Evolutionary conservation across 2,113 vertebrate genomes (phyloP).

Genomic region (Notiomystis cincta): DNA sequence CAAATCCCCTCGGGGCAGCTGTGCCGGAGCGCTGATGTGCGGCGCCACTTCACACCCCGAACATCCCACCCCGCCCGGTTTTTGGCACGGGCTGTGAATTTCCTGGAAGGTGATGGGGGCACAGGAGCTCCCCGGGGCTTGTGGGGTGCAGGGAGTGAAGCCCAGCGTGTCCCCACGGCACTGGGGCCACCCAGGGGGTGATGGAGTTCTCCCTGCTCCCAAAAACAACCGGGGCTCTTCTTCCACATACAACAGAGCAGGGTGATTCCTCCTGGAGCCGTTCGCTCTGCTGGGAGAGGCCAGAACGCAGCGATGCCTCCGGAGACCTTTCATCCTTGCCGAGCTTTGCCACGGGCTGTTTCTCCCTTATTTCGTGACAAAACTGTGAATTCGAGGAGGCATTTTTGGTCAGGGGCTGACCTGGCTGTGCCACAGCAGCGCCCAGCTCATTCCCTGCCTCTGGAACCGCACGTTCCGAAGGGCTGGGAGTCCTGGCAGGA

Average conservation of each 20-base stretch:
- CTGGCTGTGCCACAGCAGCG: neutral
- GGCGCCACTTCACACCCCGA: neutral
- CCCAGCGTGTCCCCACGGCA: neutral
- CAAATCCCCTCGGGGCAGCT: neutral
- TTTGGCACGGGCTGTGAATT: neutral
- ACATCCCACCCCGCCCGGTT: fast-evolving
- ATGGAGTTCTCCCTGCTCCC: neutral
- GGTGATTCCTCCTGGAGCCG: neutral
- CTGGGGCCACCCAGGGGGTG: fast-evolving
- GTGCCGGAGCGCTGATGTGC: neutral
- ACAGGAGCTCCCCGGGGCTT: fast-evolving
- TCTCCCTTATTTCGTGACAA: neutral
- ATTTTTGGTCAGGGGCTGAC: neutral
- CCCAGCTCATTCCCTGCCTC: neutral
- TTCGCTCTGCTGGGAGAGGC: neutral
- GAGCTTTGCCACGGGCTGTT: neutral
- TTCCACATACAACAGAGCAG: too few relatives aligned
- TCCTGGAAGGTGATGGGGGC: fast-evolving
- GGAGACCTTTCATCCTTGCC: neutral
- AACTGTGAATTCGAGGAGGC: neutral
- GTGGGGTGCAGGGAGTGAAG: fast-evolving
- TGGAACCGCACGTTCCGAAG: neutral
- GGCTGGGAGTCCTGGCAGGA: neutral
- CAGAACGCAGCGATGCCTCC: neutral
- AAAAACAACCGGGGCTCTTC: neutral